Conservation (phyloP, 2,113 vertebrate species). For the Oncorhynchus clarkii region DNA sequence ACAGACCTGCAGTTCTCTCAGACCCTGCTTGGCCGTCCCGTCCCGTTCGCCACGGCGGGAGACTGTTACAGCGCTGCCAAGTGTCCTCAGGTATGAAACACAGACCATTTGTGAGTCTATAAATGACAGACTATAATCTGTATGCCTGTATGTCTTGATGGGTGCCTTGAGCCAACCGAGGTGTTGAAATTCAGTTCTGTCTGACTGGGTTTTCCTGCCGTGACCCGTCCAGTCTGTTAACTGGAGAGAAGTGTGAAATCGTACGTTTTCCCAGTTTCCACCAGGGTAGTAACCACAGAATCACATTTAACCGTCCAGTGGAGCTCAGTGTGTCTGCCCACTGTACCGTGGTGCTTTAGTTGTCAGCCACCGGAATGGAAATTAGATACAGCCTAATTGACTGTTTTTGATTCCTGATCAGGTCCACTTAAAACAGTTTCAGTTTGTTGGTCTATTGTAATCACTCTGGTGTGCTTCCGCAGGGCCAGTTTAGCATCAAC, state of each 20-base stretch:
- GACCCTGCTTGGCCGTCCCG: constrained; percentile 78
- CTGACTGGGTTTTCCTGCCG: no score
- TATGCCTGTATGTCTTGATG: constrained; percentile 4
- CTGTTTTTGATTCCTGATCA: no score
- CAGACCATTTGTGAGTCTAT: not conserved
- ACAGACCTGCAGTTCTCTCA: constrained; percentile 86
- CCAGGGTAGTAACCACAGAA: no score
- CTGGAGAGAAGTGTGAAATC: not conserved
- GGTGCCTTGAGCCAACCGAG: not conserved
- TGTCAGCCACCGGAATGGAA: no score
- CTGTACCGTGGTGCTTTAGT: no score
- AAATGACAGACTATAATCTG: not conserved
- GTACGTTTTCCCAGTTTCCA: no score
- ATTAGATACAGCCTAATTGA: no score
- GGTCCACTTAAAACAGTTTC: no score
- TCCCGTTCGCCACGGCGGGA: constrained; percentile 86
- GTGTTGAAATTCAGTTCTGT: no score
- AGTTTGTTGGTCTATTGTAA: not conserved
- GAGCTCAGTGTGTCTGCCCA: no score
- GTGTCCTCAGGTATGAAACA: constrained; percentile 82
- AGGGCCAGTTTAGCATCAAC: constrained; percentile 96
- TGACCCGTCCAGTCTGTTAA: no score
- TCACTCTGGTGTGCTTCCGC: not conserved
- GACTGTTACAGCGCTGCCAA: constrained; percentile 90
- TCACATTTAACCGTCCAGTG: no score